phyloP scores from a whole-genome alignment of 2,797 vertebrate genomes.

The Sardinella longiceps region DNA sequence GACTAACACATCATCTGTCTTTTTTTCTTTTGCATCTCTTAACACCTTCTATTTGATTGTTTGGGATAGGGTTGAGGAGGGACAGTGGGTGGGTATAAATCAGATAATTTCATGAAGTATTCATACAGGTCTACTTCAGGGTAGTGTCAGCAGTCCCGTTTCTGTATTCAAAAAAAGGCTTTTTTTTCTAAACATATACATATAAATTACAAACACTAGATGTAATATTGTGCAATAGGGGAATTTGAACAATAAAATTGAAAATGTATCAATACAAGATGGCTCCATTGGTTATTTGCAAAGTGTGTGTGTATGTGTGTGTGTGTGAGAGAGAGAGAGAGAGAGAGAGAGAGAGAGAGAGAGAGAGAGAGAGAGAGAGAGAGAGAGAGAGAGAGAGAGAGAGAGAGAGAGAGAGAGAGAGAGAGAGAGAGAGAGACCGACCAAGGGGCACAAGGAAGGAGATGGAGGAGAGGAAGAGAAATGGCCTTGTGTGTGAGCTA shows the following conservation, averaged over 20 bases:
- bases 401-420: background rate
- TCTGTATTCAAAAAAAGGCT: conserved; percentile 53
- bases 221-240: conserved; percentile 65
- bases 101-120: conserved; percentile 39
- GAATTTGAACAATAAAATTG: conserved; percentile 68
- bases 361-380: background rate
- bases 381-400: background rate
- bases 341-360: background rate
- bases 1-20: conserved; percentile 28
- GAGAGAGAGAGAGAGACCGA: background rate
- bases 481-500: conserved; percentile 17
- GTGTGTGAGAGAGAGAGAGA: background rate
- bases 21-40: conserved; percentile 31
- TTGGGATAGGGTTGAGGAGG: background rate
- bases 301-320: conserved; percentile 9
- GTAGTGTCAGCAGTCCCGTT: conserved; percentile 49
- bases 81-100: conserved; percentile 11
- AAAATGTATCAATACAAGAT: conserved; percentile 53
- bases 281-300: background rate
- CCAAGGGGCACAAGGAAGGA: background rate
- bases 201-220: conserved; percentile 57
- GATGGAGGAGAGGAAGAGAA: background rate
- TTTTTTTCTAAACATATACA: conserved; percentile 65
- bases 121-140: conserved; percentile 53
- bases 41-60: conserved; percentile 17